Evolutionary conservation across 2,888 invertebrate genomes (phyloP).

Genomic region (Pseudanteris insignis): DNA sequence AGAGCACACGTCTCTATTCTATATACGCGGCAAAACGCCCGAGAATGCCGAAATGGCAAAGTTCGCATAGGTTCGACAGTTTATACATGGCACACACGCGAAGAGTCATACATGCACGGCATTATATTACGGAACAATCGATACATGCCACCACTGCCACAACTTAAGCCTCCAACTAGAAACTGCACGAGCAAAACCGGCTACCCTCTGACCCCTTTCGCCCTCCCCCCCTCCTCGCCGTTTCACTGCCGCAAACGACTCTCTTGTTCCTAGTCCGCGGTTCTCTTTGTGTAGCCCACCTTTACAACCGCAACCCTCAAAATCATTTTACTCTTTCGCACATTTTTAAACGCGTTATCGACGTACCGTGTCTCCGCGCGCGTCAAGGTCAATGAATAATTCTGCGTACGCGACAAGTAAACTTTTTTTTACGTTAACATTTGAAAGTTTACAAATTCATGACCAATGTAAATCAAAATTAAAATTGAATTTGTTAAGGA

Average conservation of each 20-base stretch:
- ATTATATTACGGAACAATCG: slow-evolving; percentile 61
- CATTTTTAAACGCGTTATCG: too few relatives aligned
- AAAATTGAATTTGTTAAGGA: too few relatives aligned
- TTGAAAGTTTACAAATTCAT: too few relatives aligned
- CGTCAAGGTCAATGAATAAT: too few relatives aligned
- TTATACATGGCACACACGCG: slow-evolving; percentile 42
- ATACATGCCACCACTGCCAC: slow-evolving; percentile 56
- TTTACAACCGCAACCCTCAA: slow-evolving; percentile 49
- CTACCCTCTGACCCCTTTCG: slow-evolving; percentile 28
- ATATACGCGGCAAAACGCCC: too few relatives aligned
- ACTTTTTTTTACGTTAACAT: too few relatives aligned
- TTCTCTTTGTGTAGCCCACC: slow-evolving; percentile 53
- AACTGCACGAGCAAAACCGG: slow-evolving; percentile 41
- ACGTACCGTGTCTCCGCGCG: too few relatives aligned
- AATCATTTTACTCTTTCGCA: slow-evolving; percentile 44
- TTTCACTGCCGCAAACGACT: slow-evolving; percentile 52
- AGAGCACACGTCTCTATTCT: too few relatives aligned
- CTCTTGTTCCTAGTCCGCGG: slow-evolving; percentile 48
- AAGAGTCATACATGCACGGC: slow-evolving; percentile 52
- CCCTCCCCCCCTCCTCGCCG: slow-evolving; percentile 36
- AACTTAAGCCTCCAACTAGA: slow-evolving; percentile 52
- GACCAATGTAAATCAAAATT: too few relatives aligned
- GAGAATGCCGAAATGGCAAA: too few relatives aligned
- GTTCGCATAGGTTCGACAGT: too few relatives aligned
- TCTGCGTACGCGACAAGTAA: too few relatives aligned